A percentile compares a stretch with the other conserved stretches of the same genome.
phyloP scores from a whole-genome alignment of 2,888 invertebrate species.

The Caenorhabditis sp. region DNA sequence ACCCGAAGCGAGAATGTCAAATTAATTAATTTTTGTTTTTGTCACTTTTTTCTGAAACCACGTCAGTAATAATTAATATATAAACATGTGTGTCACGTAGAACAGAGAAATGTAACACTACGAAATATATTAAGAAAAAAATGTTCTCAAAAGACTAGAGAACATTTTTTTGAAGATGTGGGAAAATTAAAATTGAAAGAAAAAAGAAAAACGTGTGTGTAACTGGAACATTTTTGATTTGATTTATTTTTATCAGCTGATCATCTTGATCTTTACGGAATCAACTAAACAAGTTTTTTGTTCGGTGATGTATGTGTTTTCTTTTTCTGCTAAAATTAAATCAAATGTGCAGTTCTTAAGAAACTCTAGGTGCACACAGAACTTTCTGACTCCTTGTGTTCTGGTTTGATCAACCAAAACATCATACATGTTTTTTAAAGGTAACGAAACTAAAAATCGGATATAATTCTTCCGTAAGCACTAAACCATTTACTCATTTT shows the following conservation, averaged over 20 bases:
- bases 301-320: not conserved
- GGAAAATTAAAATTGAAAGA: conserved; percentile 3
- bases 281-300: not conserved
- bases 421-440: too few species aligned
- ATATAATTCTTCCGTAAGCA: too few species aligned
- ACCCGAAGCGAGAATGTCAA: conserved; percentile 11
- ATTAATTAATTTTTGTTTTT: conserved; percentile 27
- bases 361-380: too few species aligned
- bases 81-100: conserved; percentile 2
- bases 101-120: too few species aligned
- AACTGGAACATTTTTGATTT: conserved; percentile 39
- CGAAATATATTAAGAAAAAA: too few species aligned
- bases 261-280: not conserved
- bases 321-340: not conserved
- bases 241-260: not conserved
- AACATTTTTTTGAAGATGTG: not conserved
- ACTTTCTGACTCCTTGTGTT: too few species aligned
- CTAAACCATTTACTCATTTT: too few species aligned
- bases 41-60: not conserved
- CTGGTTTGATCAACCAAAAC: too few species aligned
- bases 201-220: conserved; percentile 19
- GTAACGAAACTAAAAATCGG: too few species aligned
- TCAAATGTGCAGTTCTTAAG: not conserved
- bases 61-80: conserved; percentile 7
- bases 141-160: too few species aligned